Percentiles rank a stretch among this genome's conserved stretches.
These are phyloP conservation scores for Heptranchias perlo DNA, from an alignment of 2,113 vertebrate genomes.

Conservation along the genomic window DNA sequence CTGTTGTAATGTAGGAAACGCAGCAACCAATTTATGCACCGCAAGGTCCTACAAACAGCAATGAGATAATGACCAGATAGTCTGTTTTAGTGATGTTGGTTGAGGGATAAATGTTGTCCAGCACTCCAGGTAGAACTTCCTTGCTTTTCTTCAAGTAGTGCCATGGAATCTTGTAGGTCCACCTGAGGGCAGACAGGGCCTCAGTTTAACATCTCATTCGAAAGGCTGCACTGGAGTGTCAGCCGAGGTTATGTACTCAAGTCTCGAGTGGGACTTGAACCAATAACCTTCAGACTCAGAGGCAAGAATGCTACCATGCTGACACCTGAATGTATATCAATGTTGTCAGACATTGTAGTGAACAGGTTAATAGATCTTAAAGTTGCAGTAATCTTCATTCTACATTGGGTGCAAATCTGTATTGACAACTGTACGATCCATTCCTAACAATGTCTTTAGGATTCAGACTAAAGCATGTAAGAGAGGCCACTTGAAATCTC, in stretches of 20 bases:
- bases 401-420: neutral
- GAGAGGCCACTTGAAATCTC: neutral
- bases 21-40: neutral
- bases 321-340: too few species aligned
- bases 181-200: neutral
- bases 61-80: neutral
- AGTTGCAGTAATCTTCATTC: neutral
- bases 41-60: neutral
- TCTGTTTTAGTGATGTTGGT: neutral
- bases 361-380: neutral
- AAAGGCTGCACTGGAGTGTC: neutral
- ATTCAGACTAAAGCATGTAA: neutral
- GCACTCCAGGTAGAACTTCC: neutral
- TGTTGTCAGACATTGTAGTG: neutral
- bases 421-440: neutral
- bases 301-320: neutral
- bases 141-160: neutral
- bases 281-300: neutral
- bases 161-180: neutral
- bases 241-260: too few species aligned
- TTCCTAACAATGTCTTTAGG: neutral
- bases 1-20: neutral
- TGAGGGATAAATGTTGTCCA: neutral
- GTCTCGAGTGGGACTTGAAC: neutral
- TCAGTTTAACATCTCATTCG: too few species aligned